phyloP scores from a whole-genome alignment of 2,888 invertebrate genomes.

The Polyommatus icarus region DNA sequence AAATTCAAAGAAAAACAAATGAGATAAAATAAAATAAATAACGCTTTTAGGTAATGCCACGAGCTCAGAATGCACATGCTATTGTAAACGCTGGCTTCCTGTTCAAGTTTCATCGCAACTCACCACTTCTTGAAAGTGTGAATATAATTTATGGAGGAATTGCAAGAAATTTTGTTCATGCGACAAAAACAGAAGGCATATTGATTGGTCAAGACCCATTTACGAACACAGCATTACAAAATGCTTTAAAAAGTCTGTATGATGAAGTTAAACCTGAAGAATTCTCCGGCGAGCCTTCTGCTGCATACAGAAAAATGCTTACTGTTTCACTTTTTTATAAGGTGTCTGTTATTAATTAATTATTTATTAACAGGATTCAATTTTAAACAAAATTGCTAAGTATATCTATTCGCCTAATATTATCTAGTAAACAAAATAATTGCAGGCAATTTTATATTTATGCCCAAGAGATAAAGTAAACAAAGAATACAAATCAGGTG shows the following conservation, averaged over 20 bases:
- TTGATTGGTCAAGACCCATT: conserved; percentile 67
- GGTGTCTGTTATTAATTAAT: conserved; percentile 39
- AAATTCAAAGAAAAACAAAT: not conserved
- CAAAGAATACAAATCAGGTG: conserved; percentile 79
- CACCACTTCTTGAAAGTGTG: conserved; percentile 65
- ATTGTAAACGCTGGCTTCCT: conserved; percentile 87
- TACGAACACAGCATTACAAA: conserved; percentile 64
- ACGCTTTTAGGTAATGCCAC: conserved; percentile 83
- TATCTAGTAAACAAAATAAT: conserved; percentile 39
- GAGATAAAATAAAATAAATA: not conserved
- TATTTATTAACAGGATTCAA: not conserved
- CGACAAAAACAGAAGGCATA: conserved; percentile 73
- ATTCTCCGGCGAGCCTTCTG: conserved; percentile 77
- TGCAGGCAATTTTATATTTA: conserved; percentile 77
- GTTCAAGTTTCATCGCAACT: conserved; percentile 72
- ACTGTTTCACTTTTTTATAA: conserved; percentile 84
- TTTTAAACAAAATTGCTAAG: no score
- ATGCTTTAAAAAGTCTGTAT: conserved; percentile 51
- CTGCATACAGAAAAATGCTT: conserved; percentile 79
- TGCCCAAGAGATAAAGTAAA: conserved; percentile 75
- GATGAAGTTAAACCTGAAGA: conserved; percentile 53
- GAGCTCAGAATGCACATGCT: conserved; percentile 87
- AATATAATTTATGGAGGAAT: conserved; percentile 83
- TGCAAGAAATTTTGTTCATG: conserved; percentile 66
- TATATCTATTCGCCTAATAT: conserved; percentile 32